Percentiles rank a stretch among this genome's conserved stretches.
These are phyloP conservation scores for Onychostruthus taczanowskii DNA, from an alignment of 2,113 vertebrate genomes.

Conservation along the genomic window DNA sequence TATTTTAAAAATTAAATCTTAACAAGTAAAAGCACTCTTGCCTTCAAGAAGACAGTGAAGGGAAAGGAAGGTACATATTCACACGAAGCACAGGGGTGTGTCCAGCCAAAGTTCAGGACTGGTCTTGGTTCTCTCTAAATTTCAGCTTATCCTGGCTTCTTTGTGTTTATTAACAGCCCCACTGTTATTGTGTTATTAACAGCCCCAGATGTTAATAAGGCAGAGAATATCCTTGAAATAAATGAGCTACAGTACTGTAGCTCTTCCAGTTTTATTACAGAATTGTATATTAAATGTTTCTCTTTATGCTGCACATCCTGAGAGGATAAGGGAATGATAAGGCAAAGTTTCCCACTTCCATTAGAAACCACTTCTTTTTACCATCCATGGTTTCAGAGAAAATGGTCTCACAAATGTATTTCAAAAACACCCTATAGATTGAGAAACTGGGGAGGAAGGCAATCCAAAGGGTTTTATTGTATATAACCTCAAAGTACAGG, in stretches of 20 bases:
- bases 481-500: not conserved
- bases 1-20: not conserved
- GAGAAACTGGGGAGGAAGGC: not conserved
- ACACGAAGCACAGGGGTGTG: not conserved
- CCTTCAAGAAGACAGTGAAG: not conserved
- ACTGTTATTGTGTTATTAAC: not conserved
- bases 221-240: not conserved
- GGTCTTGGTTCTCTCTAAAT: not conserved
- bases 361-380: not conserved
- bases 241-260: not conserved
- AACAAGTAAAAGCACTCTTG: not conserved
- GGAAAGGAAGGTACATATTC: not conserved
- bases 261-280: not conserved
- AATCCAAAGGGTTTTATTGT: not conserved
- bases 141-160: not conserved
- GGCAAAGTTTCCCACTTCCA: not conserved
- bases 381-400: not conserved
- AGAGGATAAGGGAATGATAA: not conserved
- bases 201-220: not conserved
- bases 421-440: not conserved
- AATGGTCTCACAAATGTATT: not conserved
- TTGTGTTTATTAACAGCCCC: not conserved
- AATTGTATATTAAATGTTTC: not conserved
- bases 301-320: not conserved
- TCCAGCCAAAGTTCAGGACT: not conserved